Evolutionary conservation across 2,797 vertebrate genomes (phyloP), one percentile per base, ranked within the genome.

Genomic region (Gobionotothen gibberifrons): DNA sequence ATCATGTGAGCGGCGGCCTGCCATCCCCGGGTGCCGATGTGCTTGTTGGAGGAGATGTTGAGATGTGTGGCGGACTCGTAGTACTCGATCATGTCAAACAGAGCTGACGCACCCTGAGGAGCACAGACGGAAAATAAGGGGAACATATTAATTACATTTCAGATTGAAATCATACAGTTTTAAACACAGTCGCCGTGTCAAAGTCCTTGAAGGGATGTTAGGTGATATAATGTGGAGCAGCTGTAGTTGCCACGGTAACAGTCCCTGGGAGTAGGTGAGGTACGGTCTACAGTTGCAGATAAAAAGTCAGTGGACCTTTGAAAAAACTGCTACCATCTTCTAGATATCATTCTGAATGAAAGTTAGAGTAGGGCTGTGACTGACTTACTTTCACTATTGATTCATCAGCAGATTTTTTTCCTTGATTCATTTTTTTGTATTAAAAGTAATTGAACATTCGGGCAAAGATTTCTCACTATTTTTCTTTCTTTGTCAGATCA

Each of bases 51-150:
- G 76, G 97, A 97, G 90, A 99, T 98, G 92, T 98, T 99, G 90
- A 99, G 97, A 90, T 98, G 97, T 0, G 96, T 98, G 62, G 97
- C 97, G 0, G 97, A 98, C 90, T 99, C 97, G 0, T 99, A 99
- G 82, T 98, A 99, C 78, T 99, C 97, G 0, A 99, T 97, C 97
- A 98, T 99, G 84, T 99, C 97, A 1, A 99, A 98, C 9, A 99
- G 88, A 4, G 97, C 96, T 0, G 97, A 98, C 1, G 97, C 96
- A 1, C 97, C 97, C 97, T 98, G 89, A 19, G 16, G 72, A 71
- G 19, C 17, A 56, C 5, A 67, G 1, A 13, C 16, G 21, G 36
- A 56, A 4, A 59, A 11, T 1, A 43, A 36, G 15, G 47, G 29
- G 63, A 26, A 43, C 1, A 56, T 0, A 52, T 49, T 22, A 61